These are phyloP conservation scores for Chromoteleia sp. DNA, from an alignment of 2,888 invertebrate species.

Conservation along the genomic window DNA sequence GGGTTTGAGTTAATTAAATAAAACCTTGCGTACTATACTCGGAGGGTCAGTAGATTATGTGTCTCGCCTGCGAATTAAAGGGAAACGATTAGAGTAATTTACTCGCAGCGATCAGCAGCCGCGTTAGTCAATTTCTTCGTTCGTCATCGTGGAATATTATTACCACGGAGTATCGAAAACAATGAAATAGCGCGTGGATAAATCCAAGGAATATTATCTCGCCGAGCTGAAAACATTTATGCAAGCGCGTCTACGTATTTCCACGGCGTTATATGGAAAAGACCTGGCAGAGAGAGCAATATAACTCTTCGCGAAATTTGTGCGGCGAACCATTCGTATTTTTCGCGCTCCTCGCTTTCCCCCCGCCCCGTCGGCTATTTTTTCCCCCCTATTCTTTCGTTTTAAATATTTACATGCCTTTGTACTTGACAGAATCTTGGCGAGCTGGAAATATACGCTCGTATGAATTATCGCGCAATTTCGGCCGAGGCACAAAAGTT, in stretches of 20 bases:
- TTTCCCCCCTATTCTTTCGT: conserved; percentile 38
- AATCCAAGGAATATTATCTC: conserved; percentile 46
- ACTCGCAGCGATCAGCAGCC: no score
- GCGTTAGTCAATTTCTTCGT: conserved; percentile 12
- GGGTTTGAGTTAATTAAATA: no score
- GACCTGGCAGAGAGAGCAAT: conserved; percentile 55
- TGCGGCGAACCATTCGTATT: conserved; percentile 53
- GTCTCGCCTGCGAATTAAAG: no score
- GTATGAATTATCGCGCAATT: conserved; percentile 46
- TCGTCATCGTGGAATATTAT: conserved; percentile 19
- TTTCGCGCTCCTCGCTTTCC: conserved; percentile 39
- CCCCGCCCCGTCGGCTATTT: not conserved
- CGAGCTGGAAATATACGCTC: conserved; percentile 43
- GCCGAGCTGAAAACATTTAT: conserved; percentile 56
- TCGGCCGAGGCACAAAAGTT: conserved; percentile 20
- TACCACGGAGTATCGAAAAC: conserved; percentile 33
- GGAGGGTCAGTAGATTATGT: no score
- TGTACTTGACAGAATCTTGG: conserved; percentile 63
- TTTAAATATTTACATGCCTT: conserved; percentile 60
- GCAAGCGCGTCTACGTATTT: conserved; percentile 56
- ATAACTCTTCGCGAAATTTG: conserved; percentile 59
- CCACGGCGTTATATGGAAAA: conserved; percentile 52
- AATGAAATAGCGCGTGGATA: conserved; percentile 43
- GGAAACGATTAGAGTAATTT: no score
- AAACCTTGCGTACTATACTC: no score